These are phyloP conservation scores for Cebus imitator DNA, from an alignment of 2,113 vertebrate genomes.

Conservation along the genomic window DNA sequence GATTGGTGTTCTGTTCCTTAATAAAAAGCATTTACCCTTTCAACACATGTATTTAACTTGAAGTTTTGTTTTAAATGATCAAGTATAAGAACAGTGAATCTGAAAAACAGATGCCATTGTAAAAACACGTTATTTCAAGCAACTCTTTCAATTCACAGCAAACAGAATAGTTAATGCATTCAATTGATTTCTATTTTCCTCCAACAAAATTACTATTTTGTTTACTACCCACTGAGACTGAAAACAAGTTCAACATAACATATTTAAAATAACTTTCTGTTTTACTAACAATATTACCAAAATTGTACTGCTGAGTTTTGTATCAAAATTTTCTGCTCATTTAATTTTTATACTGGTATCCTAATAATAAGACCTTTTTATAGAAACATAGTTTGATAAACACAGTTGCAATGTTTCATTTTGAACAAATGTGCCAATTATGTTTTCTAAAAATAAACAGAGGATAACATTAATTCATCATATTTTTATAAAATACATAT, in stretches of 20 bases:
- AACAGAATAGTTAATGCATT: neutral
- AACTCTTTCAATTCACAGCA: constrained; percentile 42
- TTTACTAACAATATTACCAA: neutral
- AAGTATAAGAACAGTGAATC: neutral
- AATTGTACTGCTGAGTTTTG: constrained; percentile 34
- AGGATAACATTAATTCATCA: neutral
- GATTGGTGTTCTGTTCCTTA: constrained; percentile 3
- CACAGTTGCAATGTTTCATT: neutral
- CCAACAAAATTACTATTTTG: constrained; percentile 52
- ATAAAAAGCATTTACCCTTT: neutral
- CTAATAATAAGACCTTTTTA: neutral
- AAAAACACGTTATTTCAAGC: constrained; percentile 54
- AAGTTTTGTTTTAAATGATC: constrained; percentile 56
- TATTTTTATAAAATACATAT: neutral
- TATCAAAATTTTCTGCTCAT: neutral
- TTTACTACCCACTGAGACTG: constrained; percentile 42
- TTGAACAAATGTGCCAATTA: neutral
- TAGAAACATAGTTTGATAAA: constrained; percentile 19
- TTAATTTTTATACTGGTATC: constrained; percentile 20
- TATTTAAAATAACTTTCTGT: constrained; percentile 1
- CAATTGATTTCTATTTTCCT: constrained; percentile 56
- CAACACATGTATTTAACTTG: neutral
- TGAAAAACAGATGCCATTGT: neutral
- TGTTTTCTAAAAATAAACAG: constrained; percentile 49
- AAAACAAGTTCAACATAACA: constrained; percentile 34